phyloP scores from a whole-genome alignment of 1,140 invertebrate genomes.

The Bilobella aurantiaca region DNA sequence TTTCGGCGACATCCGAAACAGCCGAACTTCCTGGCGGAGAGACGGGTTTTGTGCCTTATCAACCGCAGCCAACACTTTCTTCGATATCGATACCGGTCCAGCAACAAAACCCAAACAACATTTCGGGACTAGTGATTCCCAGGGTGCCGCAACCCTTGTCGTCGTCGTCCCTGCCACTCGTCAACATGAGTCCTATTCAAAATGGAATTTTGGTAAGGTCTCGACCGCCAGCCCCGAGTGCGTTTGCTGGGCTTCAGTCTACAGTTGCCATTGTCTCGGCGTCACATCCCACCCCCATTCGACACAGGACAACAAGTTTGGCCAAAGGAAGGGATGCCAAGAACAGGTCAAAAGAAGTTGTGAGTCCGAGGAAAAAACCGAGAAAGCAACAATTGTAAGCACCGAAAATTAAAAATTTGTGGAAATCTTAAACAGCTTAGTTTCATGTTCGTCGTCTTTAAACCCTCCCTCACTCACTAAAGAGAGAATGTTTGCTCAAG shows the following conservation, averaged over 20 bases:
- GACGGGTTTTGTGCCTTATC: background rate
- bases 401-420: background rate
- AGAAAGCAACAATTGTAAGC: constrained; percentile 61
- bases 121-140: background rate
- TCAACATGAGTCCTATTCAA: background rate
- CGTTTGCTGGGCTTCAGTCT: background rate
- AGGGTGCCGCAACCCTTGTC: background rate
- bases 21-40: constrained; percentile 23
- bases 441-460: too few species aligned
- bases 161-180: background rate
- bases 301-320: constrained; percentile 6
- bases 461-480: too few species aligned
- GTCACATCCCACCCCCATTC: background rate
- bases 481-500: too few species aligned
- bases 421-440: background rate
- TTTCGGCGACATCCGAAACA: constrained; percentile 56
- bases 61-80: background rate
- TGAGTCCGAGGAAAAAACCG: constrained; percentile 60
- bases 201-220: background rate
- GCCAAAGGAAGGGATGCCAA: constrained; percentile 27
- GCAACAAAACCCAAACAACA: background rate
- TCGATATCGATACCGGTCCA: background rate
- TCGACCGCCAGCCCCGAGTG: background rate
- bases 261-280: background rate
- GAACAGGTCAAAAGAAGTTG: constrained; percentile 41